A percentile compares a stretch with the other conserved stretches of the same genome.
Evolutionary conservation across 2,113 vertebrate species (phyloP).

Genomic region (Ageneiosus marmoratus): DNA sequence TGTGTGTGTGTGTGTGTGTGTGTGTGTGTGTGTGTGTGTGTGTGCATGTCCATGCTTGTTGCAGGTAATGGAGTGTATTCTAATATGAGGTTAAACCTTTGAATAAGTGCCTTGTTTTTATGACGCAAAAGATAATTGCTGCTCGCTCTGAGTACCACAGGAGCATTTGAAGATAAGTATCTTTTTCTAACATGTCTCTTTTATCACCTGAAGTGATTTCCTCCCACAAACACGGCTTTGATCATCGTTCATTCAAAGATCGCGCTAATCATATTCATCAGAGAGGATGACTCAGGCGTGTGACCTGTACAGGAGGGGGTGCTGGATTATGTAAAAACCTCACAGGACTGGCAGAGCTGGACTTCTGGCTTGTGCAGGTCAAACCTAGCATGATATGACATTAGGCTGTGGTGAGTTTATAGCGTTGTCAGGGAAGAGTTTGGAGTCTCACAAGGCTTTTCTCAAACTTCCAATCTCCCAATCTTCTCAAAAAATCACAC

Average conservation of each 20-base stretch:
- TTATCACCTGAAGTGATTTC: constrained; percentile 49
- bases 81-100: constrained; percentile 40
- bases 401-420: neutral
- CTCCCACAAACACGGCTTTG: constrained; percentile 45
- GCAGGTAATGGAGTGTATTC: constrained; percentile 9
- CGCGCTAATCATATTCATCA: constrained; percentile 29
- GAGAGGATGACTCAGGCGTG: constrained; percentile 35
- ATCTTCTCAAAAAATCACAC: neutral
- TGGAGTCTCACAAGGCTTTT: neutral
- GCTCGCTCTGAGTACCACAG: constrained; percentile 16
- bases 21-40: constrained; percentile 28
- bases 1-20: neutral
- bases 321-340: constrained; percentile 16
- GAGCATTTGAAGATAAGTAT: constrained; percentile 43
- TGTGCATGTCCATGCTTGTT: constrained; percentile 1
- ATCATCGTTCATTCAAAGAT: constrained; percentile 40
- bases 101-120: constrained; percentile 36
- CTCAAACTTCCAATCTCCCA: neutral
- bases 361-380: neutral
- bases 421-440: neutral
- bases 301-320: constrained; percentile 2
- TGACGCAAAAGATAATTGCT: constrained; percentile 47
- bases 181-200: constrained; percentile 35
- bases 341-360: neutral
- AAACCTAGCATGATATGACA: neutral